phyloP scores from a whole-genome alignment of 2,888 invertebrate species.

The Lobophora halterata region DNA sequence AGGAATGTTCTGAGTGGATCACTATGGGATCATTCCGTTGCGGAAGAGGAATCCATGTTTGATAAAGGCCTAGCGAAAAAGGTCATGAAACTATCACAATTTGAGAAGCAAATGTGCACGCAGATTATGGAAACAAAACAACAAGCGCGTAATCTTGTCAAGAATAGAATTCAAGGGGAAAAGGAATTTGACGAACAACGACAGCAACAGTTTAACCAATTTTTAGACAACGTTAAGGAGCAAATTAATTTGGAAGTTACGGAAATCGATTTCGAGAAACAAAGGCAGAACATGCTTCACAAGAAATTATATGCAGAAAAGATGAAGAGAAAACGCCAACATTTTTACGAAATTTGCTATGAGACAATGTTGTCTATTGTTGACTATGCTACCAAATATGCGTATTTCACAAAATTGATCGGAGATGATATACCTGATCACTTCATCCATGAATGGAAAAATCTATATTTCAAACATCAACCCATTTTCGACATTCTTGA shows the following conservation, averaged over 20 bases:
- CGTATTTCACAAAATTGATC: conserved; percentile 67
- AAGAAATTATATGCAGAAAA: conserved; percentile 77
- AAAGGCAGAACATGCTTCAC: conserved; percentile 75
- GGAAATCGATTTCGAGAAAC: conserved; percentile 77
- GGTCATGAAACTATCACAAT: conserved; percentile 81
- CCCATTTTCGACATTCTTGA: conserved; percentile 75
- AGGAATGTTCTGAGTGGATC: conserved; percentile 69
- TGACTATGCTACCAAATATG: conserved; percentile 76
- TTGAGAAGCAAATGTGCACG: conserved; percentile 84
- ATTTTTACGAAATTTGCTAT: conserved; percentile 73
- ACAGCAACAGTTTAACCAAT: conserved; percentile 71
- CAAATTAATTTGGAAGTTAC: conserved; percentile 67
- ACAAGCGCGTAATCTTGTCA: conserved; percentile 77
- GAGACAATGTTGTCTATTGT: conserved; percentile 77
- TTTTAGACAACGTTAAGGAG: conserved; percentile 64
- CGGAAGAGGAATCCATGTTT: conserved; percentile 74
- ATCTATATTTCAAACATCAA: conserved; percentile 76
- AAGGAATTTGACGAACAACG: conserved; percentile 71
- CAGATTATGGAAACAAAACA: conserved; percentile 83
- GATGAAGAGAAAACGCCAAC: conserved; percentile 67
- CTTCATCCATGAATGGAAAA: conserved; percentile 79
- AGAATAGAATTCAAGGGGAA: conserved; percentile 76
- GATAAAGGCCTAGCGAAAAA: conserved; percentile 77
- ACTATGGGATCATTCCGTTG: conserved; percentile 76
- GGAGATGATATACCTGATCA: conserved; percentile 68